Conservation (phyloP, 2,888 invertebrate genomes). For the Himalopsyche kuldschensis region DNA sequence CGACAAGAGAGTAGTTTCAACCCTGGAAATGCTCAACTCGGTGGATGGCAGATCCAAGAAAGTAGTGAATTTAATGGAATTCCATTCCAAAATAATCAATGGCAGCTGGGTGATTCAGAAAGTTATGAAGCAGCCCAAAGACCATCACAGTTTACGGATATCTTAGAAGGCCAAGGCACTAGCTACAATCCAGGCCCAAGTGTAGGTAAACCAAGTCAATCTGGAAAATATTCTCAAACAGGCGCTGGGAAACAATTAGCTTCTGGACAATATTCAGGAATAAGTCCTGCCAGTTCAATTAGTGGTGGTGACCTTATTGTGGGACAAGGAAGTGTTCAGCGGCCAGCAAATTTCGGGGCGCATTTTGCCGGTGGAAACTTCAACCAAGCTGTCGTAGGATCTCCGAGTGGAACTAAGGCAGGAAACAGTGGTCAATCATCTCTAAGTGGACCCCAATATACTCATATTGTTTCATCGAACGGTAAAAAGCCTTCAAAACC, state of each 20-base stretch:
- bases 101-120: constrained; percentile 10
- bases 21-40: constrained; percentile 25
- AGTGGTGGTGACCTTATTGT: constrained; percentile 27
- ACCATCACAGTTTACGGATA: background rate
- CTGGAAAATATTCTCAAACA: background rate
- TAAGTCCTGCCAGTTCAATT: constrained; percentile 1
- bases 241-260: background rate
- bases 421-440: background rate
- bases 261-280: constrained; percentile 2
- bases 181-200: constrained; percentile 15
- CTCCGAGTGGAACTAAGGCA: background rate
- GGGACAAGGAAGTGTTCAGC: constrained; percentile 33
- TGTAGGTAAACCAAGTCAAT: background rate
- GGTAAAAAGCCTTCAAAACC: background rate
- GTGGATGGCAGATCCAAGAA: constrained; percentile 30
- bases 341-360: constrained; percentile 15
- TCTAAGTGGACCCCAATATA: background rate
- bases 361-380: constrained; percentile 7
- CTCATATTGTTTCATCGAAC: background rate
- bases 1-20: constrained; percentile 22
- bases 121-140: background rate
- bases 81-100: constrained; percentile 9
- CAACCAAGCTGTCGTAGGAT: background rate
- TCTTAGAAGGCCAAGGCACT: background rate
- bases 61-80: background rate